A percentile compares a stretch with the other conserved stretches of the same genome.
phyloP scores from a whole-genome alignment of 1,140 invertebrate genomes.

The Pollicipes pollicipes region DNA sequence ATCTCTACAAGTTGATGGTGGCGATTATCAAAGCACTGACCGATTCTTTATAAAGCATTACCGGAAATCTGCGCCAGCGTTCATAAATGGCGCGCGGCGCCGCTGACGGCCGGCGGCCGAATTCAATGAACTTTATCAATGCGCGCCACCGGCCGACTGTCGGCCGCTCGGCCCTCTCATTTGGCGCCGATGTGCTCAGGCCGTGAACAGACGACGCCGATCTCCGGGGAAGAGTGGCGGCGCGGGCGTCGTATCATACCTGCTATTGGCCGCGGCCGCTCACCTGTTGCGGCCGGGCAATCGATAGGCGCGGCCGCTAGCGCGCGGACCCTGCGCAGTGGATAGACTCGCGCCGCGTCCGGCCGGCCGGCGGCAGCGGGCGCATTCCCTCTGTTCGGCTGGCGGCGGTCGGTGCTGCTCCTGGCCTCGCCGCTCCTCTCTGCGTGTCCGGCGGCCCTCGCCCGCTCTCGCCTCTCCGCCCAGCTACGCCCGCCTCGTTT shows the following conservation, averaged over 20 bases:
- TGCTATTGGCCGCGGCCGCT: not conserved
- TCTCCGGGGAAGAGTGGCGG: not conserved
- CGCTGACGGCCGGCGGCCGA: no score
- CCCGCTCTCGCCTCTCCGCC: not conserved
- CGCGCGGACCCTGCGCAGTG: not conserved
- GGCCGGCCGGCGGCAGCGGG: not conserved
- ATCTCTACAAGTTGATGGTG: no score
- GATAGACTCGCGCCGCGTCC: not conserved
- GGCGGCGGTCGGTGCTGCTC: not conserved
- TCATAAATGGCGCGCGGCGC: no score
- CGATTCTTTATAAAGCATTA: no score
- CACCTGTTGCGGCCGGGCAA: not conserved
- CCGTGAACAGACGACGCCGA: no score
- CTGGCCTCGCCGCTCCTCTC: not conserved
- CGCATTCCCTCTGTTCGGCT: not conserved
- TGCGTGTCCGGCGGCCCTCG: not conserved
- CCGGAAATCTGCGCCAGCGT: no score
- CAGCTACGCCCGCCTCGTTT: not conserved
- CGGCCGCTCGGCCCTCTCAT: no score
- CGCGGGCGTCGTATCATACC: not conserved
- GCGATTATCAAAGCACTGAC: no score
- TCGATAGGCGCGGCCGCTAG: not conserved
- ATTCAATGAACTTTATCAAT: no score
- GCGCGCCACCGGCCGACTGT: no score
- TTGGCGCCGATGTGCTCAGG: no score